These are phyloP conservation scores for Druon quercuslanigerum DNA, from an alignment of 1,140 invertebrate genomes.

Conservation along the genomic window DNA sequence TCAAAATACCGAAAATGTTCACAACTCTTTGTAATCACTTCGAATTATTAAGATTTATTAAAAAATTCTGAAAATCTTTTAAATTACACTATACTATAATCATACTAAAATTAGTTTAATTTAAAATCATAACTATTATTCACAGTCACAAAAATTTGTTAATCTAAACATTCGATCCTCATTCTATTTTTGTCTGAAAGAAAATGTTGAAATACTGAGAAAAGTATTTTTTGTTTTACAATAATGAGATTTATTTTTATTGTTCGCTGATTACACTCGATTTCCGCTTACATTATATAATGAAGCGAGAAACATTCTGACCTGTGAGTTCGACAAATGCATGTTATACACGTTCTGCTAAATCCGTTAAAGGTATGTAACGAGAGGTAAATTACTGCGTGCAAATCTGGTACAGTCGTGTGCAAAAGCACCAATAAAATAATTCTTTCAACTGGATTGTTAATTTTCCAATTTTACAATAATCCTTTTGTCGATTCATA, in stretches of 20 bases:
- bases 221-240: not conserved
- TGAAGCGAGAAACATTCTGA: not conserved
- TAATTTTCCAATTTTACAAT: too few species aligned
- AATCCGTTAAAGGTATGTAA: conserved; percentile 59
- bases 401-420: conserved; percentile 44
- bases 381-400: conserved; percentile 58
- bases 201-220: not conserved
- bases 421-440: not conserved
- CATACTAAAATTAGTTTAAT: too few species aligned
- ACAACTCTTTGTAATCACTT: too few species aligned
- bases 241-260: not conserved
- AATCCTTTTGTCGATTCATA: too few species aligned
- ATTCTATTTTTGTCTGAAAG: too few species aligned
- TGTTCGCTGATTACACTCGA: not conserved
- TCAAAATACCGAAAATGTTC: too few species aligned
- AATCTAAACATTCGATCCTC: not conserved
- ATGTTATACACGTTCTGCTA: conserved; percentile 52
- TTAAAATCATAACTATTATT: not conserved
- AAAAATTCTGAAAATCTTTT: too few species aligned
- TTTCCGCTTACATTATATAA: conserved; percentile 4
- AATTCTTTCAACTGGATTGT: too few species aligned
- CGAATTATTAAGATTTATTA: too few species aligned
- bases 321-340: conserved; percentile 16
- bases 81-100: too few species aligned
- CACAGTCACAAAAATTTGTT: not conserved